These are phyloP conservation scores for Collichthys lucidus DNA, from an alignment of 2,113 vertebrate species.

Conservation along the genomic window DNA sequence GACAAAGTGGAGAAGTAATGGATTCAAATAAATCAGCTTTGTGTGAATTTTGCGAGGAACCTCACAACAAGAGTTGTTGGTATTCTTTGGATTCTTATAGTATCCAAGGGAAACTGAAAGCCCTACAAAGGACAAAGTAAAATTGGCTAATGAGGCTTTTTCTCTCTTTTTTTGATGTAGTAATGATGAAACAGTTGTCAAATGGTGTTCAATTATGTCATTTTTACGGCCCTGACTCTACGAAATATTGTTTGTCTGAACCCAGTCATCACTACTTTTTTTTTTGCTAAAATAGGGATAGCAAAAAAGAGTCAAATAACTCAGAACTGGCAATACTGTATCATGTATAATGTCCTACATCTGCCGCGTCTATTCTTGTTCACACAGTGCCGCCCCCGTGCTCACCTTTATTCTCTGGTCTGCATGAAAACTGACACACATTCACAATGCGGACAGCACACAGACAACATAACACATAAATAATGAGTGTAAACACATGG, in stretches of 20 bases:
- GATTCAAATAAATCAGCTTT: background rate
- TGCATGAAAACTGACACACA: slow-evolving; percentile 9
- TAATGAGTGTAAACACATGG: slow-evolving; percentile 62
- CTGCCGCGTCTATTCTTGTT: background rate
- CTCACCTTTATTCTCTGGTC: background rate
- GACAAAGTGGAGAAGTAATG: background rate
- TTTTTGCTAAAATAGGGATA: background rate
- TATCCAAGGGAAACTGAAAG: background rate
- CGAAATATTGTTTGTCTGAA: background rate
- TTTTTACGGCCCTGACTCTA: background rate
- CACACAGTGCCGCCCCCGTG: background rate
- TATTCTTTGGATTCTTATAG: background rate
- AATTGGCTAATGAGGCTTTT: too few species aligned
- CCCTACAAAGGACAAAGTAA: too few species aligned
- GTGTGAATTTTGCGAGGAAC: background rate
- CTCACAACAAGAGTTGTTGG: background rate
- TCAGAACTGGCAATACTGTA: background rate
- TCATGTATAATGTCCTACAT: background rate
- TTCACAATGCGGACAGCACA: slow-evolving; percentile 17
- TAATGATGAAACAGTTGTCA: background rate
- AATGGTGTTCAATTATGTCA: background rate
- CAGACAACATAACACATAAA: slow-evolving; percentile 49
- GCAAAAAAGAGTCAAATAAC: slow-evolving; percentile 1
- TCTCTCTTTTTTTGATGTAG: background rate
- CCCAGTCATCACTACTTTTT: slow-evolving; percentile 3